Percentiles rank a stretch among this genome's conserved stretches.
phyloP scores from a whole-genome alignment of 2,888 invertebrate genomes.

The Parasteatoda lunata region DNA sequence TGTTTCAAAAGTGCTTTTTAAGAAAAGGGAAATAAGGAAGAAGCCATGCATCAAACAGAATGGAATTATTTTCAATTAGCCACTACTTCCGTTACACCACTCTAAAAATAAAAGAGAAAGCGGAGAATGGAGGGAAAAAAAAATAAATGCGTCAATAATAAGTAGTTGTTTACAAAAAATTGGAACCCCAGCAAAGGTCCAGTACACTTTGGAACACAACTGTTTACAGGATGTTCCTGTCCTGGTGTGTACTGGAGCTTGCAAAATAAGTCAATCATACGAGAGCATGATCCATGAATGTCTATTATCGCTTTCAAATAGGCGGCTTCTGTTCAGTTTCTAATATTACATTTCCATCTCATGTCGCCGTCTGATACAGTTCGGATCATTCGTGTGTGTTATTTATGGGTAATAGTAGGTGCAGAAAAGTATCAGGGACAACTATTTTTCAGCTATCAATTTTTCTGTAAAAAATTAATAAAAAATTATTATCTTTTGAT shows the following conservation, averaged over 20 bases:
- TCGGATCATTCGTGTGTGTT: no score
- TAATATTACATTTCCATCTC: no score
- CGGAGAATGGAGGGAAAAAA: neutral
- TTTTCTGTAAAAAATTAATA: no score
- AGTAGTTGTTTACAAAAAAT: constrained; percentile 55
- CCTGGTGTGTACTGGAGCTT: constrained; percentile 59
- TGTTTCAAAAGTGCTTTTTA: neutral
- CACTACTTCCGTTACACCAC: constrained; percentile 31
- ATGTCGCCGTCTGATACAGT: no score
- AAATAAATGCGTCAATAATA: constrained; percentile 12
- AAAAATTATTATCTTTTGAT: no score
- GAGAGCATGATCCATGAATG: constrained; percentile 35
- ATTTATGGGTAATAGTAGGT: no score
- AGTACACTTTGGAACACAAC: constrained; percentile 32
- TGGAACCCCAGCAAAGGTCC: constrained; percentile 43
- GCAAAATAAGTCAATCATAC: constrained; percentile 66
- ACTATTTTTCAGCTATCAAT: neutral
- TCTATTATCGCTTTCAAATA: constrained; percentile 16
- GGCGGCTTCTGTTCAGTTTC: constrained; percentile 35
- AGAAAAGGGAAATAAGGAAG: constrained; percentile 30
- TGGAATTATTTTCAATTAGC: constrained; percentile 42
- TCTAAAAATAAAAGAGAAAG: neutral
- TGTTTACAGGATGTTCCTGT: constrained; percentile 65
- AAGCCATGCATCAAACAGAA: constrained; percentile 45
- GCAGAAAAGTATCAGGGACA: no score